A percentile compares a stretch with the other conserved stretches of the same genome.
These are phyloP conservation scores for Harpalus rubripes DNA, from an alignment of 2,888 invertebrate species.

Conservation along the genomic window DNA sequence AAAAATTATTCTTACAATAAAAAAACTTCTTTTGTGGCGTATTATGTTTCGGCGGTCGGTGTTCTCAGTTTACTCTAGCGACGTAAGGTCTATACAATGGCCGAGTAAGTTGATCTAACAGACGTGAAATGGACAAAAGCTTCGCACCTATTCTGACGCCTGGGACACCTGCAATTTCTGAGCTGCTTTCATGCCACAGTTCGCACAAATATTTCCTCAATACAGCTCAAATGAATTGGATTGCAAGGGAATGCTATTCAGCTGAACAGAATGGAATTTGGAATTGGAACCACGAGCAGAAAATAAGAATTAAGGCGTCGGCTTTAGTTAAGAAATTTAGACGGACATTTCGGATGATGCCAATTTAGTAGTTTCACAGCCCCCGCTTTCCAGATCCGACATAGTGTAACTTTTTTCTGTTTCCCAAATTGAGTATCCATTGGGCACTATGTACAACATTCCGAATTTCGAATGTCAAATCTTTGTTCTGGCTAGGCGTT, in stretches of 20 bases:
- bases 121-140: constrained; percentile 35
- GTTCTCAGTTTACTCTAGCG: constrained; percentile 13
- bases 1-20: constrained; percentile 31
- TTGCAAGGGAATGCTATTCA: not conserved
- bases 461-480: too few species aligned
- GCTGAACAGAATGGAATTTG: not conserved
- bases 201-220: constrained; percentile 14
- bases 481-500: too few species aligned
- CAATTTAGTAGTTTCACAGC: too few species aligned
- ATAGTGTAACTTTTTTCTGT: too few species aligned
- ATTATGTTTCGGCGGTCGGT: constrained; percentile 13
- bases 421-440: too few species aligned
- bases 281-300: too few species aligned
- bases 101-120: constrained; percentile 33
- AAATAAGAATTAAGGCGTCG: not conserved
- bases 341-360: too few species aligned
- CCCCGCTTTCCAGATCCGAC: too few species aligned
- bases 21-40: constrained; percentile 24
- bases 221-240: constrained; percentile 21
- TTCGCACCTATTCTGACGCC: constrained; percentile 39
- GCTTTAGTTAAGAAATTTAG: not conserved
- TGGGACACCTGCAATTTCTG: constrained; percentile 26
- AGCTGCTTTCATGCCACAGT: constrained; percentile 29
- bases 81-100: constrained; percentile 7
- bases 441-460: too few species aligned